Evolutionary conservation across 2,797 vertebrate species (phyloP).

Genomic region (Benthosema pterotum): DNA sequence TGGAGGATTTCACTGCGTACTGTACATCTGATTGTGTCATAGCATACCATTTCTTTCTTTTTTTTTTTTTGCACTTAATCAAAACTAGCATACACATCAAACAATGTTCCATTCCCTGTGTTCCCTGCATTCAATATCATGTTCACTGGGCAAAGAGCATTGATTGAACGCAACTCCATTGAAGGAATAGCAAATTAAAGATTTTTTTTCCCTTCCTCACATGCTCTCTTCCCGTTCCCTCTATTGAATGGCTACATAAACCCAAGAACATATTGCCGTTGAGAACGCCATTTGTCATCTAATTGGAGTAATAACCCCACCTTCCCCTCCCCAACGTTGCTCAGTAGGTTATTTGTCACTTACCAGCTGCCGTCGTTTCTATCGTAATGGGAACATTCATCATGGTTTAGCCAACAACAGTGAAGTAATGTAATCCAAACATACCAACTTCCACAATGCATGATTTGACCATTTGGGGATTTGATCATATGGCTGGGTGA

Average conservation of each 20-base stretch:
- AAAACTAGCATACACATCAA: slow-evolving; percentile 43
- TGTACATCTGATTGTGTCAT: slow-evolving; percentile 32
- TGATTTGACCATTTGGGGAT: slow-evolving; percentile 26
- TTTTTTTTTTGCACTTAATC: slow-evolving; percentile 36
- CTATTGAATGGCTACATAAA: slow-evolving; percentile 47
- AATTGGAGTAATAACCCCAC: slow-evolving; percentile 55
- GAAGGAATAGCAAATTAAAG: slow-evolving; percentile 53
- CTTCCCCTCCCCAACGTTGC: slow-evolving; percentile 37
- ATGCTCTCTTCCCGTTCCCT: slow-evolving; percentile 23
- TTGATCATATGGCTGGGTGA: slow-evolving; percentile 13
- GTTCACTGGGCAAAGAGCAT: slow-evolving; percentile 52
- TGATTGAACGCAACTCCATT: slow-evolving; percentile 47
- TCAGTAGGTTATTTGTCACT: slow-evolving; percentile 57
- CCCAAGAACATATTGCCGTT: slow-evolving; percentile 31
- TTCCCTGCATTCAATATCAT: slow-evolving; percentile 37
- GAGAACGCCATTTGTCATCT: slow-evolving; percentile 57
- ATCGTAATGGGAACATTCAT: slow-evolving; percentile 63
- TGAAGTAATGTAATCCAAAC: slow-evolving; percentile 29
- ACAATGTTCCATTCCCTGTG: slow-evolving; percentile 44
- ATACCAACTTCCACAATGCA: slow-evolving; percentile 14
- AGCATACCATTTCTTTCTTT: background rate
- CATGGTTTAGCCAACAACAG: slow-evolving; percentile 45
- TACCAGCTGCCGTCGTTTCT: slow-evolving; percentile 35
- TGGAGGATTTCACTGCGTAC: too few species aligned
- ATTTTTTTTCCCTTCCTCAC: slow-evolving; percentile 23